These are phyloP conservation scores for Cryptomyrus ogoouensis DNA, from an alignment of 2,113 vertebrate genomes.

Conservation along the genomic window DNA sequence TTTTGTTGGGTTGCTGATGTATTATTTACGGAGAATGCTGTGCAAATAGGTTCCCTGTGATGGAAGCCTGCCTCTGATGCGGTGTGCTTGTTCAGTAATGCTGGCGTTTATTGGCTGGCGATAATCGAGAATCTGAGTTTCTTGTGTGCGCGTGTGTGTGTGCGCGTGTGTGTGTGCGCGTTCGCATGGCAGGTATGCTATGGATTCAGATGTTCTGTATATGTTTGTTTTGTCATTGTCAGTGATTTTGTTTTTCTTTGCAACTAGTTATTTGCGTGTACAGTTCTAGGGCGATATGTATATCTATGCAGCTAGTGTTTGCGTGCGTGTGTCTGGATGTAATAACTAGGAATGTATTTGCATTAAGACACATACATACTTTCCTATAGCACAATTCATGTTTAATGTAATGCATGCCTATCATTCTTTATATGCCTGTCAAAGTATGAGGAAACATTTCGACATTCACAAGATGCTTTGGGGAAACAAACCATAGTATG, in stretches of 20 bases:
- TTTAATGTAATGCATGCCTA: slow-evolving; percentile 15
- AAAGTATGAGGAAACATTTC: not conserved
- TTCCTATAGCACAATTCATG: not conserved
- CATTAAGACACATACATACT: not conserved
- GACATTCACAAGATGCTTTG: not conserved
- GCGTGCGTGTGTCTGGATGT: not conserved
- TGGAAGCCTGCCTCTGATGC: not conserved
- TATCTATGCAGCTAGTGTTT: not conserved
- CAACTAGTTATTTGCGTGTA: not conserved
- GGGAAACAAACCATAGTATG: not conserved
- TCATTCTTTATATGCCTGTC: slow-evolving; percentile 4
- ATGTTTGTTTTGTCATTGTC: not conserved
- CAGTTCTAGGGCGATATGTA: not conserved
- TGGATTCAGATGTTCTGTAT: not conserved
- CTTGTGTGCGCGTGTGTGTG: not conserved
- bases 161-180: not conserved
- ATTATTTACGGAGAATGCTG: not conserved
- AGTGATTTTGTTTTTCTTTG: not conserved
- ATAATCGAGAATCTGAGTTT: not conserved
- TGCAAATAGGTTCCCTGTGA: not conserved
- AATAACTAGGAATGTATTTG: not conserved
- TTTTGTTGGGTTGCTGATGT: not conserved
- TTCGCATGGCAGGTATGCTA: not conserved
- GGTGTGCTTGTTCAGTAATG: not conserved
- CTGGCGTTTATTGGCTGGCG: not conserved